phyloP scores from a whole-genome alignment of 2,797 vertebrate genomes.

The Chelon auratus region DNA sequence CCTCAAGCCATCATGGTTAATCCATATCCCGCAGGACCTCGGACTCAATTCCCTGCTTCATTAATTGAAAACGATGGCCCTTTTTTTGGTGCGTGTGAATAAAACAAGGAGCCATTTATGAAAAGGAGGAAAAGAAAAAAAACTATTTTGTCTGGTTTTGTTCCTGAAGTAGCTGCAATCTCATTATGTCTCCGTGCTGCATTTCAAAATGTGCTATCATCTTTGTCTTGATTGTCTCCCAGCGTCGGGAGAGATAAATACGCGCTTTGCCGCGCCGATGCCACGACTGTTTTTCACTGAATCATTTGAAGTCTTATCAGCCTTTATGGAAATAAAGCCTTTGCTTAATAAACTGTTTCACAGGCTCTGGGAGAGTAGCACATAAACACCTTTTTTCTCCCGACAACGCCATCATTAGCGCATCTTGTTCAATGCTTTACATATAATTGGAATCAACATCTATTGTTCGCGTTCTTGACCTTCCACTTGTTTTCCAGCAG shows the following conservation, averaged over 20 bases:
- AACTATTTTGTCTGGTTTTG: constrained; percentile 79
- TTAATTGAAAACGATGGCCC: constrained; percentile 97
- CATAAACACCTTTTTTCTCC: constrained; percentile 79
- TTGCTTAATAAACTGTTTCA: constrained; percentile 79
- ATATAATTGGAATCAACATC: constrained; percentile 86
- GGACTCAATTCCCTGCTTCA: constrained; percentile 96
- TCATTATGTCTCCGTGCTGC: constrained; percentile 75
- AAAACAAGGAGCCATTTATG: constrained; percentile 73
- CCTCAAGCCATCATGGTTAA: constrained; percentile 93
- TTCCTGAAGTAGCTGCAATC: constrained; percentile 76
- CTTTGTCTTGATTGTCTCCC: constrained; percentile 79
- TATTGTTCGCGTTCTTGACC: constrained; percentile 83
- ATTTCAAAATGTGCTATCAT: constrained; percentile 78
- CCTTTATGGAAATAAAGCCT: constrained; percentile 81
- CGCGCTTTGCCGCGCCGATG: constrained; percentile 64
- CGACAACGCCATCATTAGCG: constrained; percentile 82
- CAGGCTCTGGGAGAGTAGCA: constrained; percentile 75
- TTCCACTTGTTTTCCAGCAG: constrained; percentile 82
- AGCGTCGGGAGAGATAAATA: constrained; percentile 74
- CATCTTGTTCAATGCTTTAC: constrained; percentile 83
- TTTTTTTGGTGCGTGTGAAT: constrained; percentile 71
- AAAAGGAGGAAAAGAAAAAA: constrained; percentile 24
- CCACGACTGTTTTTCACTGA: constrained; percentile 71
- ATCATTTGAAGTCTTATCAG: constrained; percentile 84
- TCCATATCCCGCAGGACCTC: constrained; percentile 93